Percentiles rank a stretch among this genome's conserved stretches.
Evolutionary conservation across 1,140 invertebrate species (phyloP).

Genomic region (Telenomus remus): DNA sequence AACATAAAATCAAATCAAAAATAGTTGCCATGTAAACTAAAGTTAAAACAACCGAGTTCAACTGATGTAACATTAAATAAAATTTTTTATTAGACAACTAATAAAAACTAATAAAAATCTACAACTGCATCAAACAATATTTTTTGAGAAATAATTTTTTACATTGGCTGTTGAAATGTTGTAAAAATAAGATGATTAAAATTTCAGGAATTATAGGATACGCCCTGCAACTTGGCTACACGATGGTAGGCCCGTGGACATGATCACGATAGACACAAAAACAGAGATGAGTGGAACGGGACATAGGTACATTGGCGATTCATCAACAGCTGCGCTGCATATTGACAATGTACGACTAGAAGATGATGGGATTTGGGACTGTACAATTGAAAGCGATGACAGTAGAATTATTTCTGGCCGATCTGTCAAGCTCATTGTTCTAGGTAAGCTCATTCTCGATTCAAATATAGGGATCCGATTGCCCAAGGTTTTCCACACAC

Average conservation of each 20-base stretch:
- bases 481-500: no score
- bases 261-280: constrained; percentile 74
- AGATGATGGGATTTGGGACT: constrained; percentile 82
- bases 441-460: constrained; percentile 82
- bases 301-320: constrained; percentile 75
- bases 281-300: constrained; percentile 74
- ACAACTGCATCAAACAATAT: no score
- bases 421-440: constrained; percentile 80
- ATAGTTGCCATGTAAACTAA: no score
- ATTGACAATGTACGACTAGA: constrained; percentile 82
- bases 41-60: no score
- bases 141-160: no score
- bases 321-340: constrained; percentile 78
- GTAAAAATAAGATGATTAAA: constrained; percentile 27
- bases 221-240: constrained; percentile 74
- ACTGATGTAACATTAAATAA: no score
- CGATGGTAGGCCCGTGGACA: constrained; percentile 72
- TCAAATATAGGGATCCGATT: no score
- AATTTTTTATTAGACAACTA: no score
- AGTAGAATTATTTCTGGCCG: constrained; percentile 78
- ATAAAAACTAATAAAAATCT: no score
- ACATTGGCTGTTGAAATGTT: no score
- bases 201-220: constrained; percentile 69
- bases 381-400: constrained; percentile 79
- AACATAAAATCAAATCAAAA: no score